These are phyloP conservation scores for Crotalus tigris DNA, from an alignment of 2,113 vertebrate genomes.

Conservation along the genomic window DNA sequence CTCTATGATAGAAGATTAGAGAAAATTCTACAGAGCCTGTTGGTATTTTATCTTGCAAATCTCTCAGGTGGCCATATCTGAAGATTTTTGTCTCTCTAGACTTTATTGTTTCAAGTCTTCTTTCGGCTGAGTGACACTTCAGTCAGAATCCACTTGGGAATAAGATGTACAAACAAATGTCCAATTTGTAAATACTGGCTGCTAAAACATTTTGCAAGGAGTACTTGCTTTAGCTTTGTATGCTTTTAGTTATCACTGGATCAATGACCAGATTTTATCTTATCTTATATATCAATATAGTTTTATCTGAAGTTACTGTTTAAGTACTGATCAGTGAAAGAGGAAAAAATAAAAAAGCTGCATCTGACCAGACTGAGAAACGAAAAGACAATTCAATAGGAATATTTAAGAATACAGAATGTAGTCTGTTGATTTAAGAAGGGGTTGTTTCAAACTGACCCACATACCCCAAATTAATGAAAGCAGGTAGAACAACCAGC, in stretches of 20 bases:
- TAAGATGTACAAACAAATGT: neutral
- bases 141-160: neutral
- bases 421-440: neutral
- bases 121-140: neutral
- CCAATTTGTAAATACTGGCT: neutral
- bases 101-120: neutral
- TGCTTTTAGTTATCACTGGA: slow-evolving; percentile 44
- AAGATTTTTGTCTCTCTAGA: neutral
- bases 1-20: neutral
- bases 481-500: neutral
- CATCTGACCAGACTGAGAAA: neutral
- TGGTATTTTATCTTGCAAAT: neutral
- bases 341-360: neutral
- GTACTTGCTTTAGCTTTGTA: neutral
- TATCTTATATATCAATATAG: neutral
- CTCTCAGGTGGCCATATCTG: neutral
- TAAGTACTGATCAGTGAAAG: neutral
- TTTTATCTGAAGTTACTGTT: neutral
- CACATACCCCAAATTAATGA: neutral
- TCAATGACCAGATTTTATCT: neutral
- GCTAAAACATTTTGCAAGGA: neutral
- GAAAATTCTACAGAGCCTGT: neutral
- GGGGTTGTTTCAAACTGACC: neutral
- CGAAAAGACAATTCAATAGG: neutral
- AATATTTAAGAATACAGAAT: neutral